A percentile compares a stretch with the other conserved stretches of the same genome.
Evolutionary conservation across 2,797 vertebrate genomes (phyloP).

Genomic region (Melanotaenia maccullochi): DNA sequence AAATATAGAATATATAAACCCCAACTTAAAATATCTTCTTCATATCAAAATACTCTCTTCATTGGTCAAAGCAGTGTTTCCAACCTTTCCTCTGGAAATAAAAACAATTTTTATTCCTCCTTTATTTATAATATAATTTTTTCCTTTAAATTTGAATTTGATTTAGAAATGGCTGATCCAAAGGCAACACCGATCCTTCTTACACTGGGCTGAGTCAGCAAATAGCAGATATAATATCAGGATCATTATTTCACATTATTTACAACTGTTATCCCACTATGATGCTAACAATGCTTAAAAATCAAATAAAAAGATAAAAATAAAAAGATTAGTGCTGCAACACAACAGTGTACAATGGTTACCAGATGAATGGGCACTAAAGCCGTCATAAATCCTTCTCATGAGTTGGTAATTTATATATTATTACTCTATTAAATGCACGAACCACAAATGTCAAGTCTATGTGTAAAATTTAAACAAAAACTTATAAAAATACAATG

Average conservation of each 20-base stretch:
- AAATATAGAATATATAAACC: background rate
- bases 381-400: background rate
- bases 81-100: background rate
- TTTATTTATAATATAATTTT: background rate
- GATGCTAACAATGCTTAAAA: background rate
- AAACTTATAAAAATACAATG: too few species aligned
- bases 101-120: background rate
- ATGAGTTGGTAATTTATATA: background rate
- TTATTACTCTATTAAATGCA: too few species aligned
- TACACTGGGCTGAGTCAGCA: too few species aligned
- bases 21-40: background rate
- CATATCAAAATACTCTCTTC: background rate
- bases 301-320: too few species aligned
- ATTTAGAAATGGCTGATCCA: too few species aligned
- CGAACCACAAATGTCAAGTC: too few species aligned
- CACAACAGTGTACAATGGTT: background rate
- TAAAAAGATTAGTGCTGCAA: background rate
- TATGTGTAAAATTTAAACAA: too few species aligned
- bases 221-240: too few species aligned
- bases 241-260: too few species aligned
- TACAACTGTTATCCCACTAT: too few species aligned
- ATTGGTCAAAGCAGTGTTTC: background rate
- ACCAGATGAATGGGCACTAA: background rate
- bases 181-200: too few species aligned
- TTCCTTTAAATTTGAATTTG: too few species aligned